Base-by-base conservation (phyloP, 2,888 invertebrate species). In the Mesochorus sp. region DNA sequence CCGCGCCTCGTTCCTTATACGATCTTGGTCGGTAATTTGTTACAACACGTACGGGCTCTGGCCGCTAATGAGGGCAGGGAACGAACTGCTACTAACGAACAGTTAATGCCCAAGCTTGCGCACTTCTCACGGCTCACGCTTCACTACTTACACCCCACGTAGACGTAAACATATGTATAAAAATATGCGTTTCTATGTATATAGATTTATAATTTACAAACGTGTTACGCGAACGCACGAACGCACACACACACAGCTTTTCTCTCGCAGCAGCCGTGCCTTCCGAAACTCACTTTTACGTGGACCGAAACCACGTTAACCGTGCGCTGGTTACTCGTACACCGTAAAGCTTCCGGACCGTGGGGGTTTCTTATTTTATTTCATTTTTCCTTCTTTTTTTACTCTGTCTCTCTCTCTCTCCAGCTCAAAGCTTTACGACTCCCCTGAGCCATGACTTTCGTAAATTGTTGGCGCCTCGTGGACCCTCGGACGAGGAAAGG, bases 1-100 rank as follows among this genome's bases (percentile, higher is more conserved):
- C 17, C 24, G 21, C 57, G 49, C 57, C 12, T 24, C n/a, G 34
- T 47, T 26, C 68, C 49, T 64, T 57, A 53, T 61, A 66, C 49
- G 62, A 64, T 49, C 72, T 64, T 59, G 83, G 82, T 80, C 82
- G 80, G 86, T 86, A 87, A 87, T 87, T 87, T 86, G 86, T 85
- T 81, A 83, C 84, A 81, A 81, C 82, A 81, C 83, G 83, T 85
- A 86, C 82, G 83, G 75, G 79, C 53, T 67, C 71, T 76, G 83
- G 83, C 81, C 87, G 84, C 87, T 88, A 88, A 88, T 88, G 88
- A 88, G 87, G 83, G 84, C 85, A 85, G 83, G 81, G 76, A 83
- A 79, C 83, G 81, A 84, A 83, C 82, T 82, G 78, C 80, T 83
- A 82, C 88, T 87, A 87, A 88, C 87, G 88, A 88, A 88, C 86